These are phyloP conservation scores for Toxotes chatareus DNA, from an alignment of 2,113 vertebrate genomes.

Conservation along the genomic window DNA sequence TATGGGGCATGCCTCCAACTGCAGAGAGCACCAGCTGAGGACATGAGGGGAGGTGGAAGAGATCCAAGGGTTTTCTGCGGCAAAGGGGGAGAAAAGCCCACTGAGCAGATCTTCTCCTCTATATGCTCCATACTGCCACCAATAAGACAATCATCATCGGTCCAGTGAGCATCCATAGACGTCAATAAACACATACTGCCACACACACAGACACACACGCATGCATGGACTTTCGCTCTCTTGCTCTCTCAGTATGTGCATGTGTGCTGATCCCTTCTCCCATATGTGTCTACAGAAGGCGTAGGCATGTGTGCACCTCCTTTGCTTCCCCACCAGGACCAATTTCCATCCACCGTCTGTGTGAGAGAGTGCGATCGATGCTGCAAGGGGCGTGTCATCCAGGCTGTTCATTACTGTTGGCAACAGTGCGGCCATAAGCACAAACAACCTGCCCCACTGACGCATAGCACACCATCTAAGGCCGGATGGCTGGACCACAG, in stretches of 20 bases:
- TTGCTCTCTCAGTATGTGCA: conserved; percentile 63
- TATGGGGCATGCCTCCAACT: conserved; percentile 47
- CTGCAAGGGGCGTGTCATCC: conserved; percentile 52
- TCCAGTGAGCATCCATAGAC: conserved; percentile 41
- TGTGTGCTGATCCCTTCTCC: conserved; percentile 64
- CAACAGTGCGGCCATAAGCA: conserved; percentile 57
- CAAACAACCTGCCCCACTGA: conserved; percentile 66
- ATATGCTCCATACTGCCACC: conserved; percentile 76
- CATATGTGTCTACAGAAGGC: conserved; percentile 79
- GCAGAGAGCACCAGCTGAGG: conserved; percentile 69
- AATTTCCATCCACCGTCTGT: conserved; percentile 77
- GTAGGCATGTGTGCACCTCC: conserved; percentile 71
- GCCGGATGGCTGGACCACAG: conserved; percentile 9
- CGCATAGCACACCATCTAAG: conserved; percentile 27
- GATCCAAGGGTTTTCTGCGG: conserved; percentile 64
- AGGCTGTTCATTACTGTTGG: conserved; percentile 75
- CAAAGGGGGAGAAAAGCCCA: conserved; percentile 35
- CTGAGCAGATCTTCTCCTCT: conserved; percentile 43
- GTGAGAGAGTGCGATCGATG: conserved; percentile 72
- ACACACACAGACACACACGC: neutral
- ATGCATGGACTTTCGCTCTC: neutral
- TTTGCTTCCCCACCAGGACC: conserved; percentile 65
- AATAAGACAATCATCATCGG: conserved; percentile 75
- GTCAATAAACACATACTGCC: conserved; percentile 45
- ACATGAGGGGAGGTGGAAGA: conserved; percentile 61